A percentile compares a stretch with the other conserved stretches of the same genome.
phyloP scores from a whole-genome alignment of 2,113 vertebrate species.

The Pteropus alecto region DNA sequence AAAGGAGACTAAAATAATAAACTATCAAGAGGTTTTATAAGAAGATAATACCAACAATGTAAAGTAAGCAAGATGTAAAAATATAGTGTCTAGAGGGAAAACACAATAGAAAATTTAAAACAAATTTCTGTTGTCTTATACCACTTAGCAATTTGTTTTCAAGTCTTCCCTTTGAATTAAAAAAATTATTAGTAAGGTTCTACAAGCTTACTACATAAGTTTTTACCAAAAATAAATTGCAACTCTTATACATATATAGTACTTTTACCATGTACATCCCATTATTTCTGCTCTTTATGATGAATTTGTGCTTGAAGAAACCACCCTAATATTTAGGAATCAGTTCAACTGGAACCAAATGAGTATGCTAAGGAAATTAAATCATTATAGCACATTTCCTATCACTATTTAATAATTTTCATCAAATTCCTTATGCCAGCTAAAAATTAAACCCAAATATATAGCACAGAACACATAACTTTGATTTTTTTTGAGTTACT shows the following conservation, averaged over 20 bases:
- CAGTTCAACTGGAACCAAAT: slow-evolving; percentile 24
- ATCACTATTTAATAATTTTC: slow-evolving; percentile 35
- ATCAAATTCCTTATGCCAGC: slow-evolving; percentile 8
- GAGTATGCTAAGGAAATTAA: slow-evolving; percentile 37
- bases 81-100: neutral
- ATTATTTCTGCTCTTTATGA: slow-evolving; percentile 38
- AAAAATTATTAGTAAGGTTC: slow-evolving; percentile 41
- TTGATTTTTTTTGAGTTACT: neutral
- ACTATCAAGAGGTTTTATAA: neutral
- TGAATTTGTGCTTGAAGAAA: neutral
- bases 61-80: slow-evolving; percentile 27
- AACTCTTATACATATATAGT: neutral
- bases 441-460: slow-evolving; percentile 52
- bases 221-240: slow-evolving; percentile 55
- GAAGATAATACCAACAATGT: neutral
- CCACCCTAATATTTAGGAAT: neutral
- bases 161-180: slow-evolving; percentile 19
- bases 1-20: slow-evolving; percentile 28
- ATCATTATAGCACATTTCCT: neutral
- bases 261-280: neutral
- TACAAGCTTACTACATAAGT: neutral
- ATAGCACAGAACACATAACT: slow-evolving; percentile 27
- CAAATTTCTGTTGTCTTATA: slow-evolving; percentile 32
- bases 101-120: neutral
- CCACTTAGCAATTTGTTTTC: slow-evolving; percentile 34